Conservation (phyloP, 2,113 vertebrate species). For the Perognathus longimembris region DNA sequence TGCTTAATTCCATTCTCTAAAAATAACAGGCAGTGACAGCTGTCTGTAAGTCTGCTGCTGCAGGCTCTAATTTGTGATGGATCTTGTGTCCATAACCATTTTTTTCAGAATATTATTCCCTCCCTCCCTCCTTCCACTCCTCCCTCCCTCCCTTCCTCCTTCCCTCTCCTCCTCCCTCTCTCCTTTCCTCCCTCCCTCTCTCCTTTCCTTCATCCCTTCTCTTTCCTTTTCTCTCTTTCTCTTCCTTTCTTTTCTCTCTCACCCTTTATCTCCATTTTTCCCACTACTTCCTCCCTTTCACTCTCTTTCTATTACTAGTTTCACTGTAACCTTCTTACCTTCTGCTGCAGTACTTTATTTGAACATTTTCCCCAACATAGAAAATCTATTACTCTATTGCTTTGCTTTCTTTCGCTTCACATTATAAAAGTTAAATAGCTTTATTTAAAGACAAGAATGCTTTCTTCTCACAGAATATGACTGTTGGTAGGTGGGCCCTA, state of each 20-base stretch:
- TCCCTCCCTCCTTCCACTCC: no score
- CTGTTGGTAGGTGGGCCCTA: neutral
- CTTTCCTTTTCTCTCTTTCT: neutral
- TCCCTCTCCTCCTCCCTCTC: neutral
- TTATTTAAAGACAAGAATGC: neutral
- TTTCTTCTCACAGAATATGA: neutral
- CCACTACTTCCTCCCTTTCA: neutral
- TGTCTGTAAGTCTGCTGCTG: no score
- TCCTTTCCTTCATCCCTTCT: accelerated
- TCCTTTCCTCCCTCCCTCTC: neutral
- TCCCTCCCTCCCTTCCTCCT: neutral
- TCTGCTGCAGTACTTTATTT: neutral
- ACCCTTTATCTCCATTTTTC: neutral
- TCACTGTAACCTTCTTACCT: neutral
- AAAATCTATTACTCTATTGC: neutral
- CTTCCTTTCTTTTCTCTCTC: neutral
- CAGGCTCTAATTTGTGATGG: neutral
- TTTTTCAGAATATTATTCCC: neutral
- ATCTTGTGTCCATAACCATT: neutral
- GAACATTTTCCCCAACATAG: neutral
- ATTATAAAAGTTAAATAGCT: neutral
- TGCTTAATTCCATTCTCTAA: conserved; percentile 56
- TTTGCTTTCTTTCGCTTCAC: conserved; percentile 12
- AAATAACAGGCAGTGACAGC: conserved; percentile 2
- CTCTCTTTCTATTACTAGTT: no score